Base-by-base conservation (phyloP, 2,888 invertebrate genomes). In the Mimas tiliae region DNA sequence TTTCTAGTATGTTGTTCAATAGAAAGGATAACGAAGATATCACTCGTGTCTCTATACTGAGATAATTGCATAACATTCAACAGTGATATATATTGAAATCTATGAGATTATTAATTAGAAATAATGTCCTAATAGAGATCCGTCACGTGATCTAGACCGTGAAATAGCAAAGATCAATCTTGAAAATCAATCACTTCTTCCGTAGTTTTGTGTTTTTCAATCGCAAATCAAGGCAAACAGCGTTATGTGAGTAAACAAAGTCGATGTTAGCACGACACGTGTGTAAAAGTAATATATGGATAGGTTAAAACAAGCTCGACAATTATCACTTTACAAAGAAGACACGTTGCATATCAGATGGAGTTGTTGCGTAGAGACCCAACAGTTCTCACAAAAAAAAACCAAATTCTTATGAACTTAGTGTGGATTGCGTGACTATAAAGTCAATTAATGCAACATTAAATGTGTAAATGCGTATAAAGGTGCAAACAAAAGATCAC, bases 211-310 rank as follows among this genome's bases (percentile, higher is more conserved):
- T 65, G 27, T 68, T 65, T 70, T 72, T 66, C 38, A 62, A 66
- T 65, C 45, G 51, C 67, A 42, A 53, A 33, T 21, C 70, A 71
- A 71, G 71, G 73, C 55, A 65, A 70, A 67, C 67, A 65, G 55
- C 63, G 14, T 65, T 62, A 51, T 58, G 19, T 45, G 47, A 12
- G 67, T 45, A 52, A 52, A 53, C 63, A 63, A 33, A 33, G 52
- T 58, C 21, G 38, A 52, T 53, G 51, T 66, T 52, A 51, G 27
- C 33, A 14, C 16, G 33, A 14, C 50, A 45, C 52, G 45, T 55
- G 33, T 65, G 55, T 45, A 34, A 38, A 19, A 63, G 12, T 21
- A 65, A 62, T 62, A 19, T 19, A 38, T 58, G 11, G 12, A 19
- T 19, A 19, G 16, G 6, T 16, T 42, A 58, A 58, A 19, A 58